Conservation (phyloP, 1,140 invertebrate genomes). For the Diprion similis region DNA sequence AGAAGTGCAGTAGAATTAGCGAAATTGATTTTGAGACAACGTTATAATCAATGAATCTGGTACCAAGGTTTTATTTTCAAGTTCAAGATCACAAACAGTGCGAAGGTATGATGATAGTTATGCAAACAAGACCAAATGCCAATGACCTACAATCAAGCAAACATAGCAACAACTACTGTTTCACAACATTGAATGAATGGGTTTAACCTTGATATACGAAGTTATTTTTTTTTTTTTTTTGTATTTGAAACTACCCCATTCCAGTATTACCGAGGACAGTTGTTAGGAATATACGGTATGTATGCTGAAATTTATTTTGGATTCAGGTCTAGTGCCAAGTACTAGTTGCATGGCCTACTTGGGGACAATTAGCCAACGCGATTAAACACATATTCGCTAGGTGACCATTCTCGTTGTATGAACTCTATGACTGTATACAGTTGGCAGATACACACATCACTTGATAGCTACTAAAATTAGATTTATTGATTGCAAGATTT, state of each 20-base stretch:
- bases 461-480: neutral
- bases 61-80: no score
- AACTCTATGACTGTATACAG: neutral
- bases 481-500: conserved; percentile 8
- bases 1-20: no score
- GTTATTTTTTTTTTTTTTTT: no score
- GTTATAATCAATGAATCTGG: no score
- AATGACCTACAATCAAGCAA: neutral
- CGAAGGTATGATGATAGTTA: neutral
- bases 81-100: no score
- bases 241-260: no score
- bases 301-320: neutral
- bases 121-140: neutral
- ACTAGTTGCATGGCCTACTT: neutral
- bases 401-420: neutral
- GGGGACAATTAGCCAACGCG: neutral
- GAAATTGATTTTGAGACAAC: no score
- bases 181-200: no score
- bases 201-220: no score
- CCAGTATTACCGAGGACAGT: no score
- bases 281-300: neutral
- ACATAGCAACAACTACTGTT: no score
- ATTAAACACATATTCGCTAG: neutral
- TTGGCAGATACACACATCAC: neutral
- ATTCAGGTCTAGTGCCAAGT: conserved; percentile 1